Base-by-base conservation (phyloP, 2,797 vertebrate species). In the Lerista edwardsae region DNA sequence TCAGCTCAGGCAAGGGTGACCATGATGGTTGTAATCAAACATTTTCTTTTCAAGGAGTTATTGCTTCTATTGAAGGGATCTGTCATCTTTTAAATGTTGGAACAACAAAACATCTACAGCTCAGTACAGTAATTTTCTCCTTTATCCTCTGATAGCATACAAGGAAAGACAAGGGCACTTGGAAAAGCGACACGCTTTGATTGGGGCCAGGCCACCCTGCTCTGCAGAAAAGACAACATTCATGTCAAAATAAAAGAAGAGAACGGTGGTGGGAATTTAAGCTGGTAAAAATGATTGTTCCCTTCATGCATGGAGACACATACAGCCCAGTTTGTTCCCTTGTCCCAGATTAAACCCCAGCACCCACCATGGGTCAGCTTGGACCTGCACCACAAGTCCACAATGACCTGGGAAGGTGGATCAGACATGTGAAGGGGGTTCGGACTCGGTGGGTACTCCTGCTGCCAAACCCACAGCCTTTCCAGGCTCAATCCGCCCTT, bases 1-100 rank as follows among this genome's bases (percentile, higher is more conserved):
- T 36, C 21, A 36, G 31, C 68, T 10, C 84, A 80, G 73, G 29
- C 78, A n/a, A 83, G 11, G 44, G 0, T 82, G 59, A 44, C 6
- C 8, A 68, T 12, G 1, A 0, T 19, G 62, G 11, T 4, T 34
- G 25, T 29, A 82, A 59, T 23, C n/a, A 14, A 12, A 4, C 3
- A 79, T 86, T 86, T 88, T 83, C 47, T 39, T 86, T 79, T 65
- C 84, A 82, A 90, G 65, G 5, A 11, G 55, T 89, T 3, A 84
- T 10, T 87, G 51, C 36, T 87, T 67, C 86, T 83, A 62, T 25
- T 67, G 87, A 92, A 61, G 51, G 36, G 78, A 79, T 25, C 51
- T 78, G 67, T n/a, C 62, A 25, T 61, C 74, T 89, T 90, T 51
- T 44, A 65, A 19, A 31, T 27, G 73, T 8, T 72, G 55, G 44